These are phyloP conservation scores for Hirtodrosophila histrioides DNA, from an alignment of 2,888 invertebrate genomes.

Conservation along the genomic window DNA sequence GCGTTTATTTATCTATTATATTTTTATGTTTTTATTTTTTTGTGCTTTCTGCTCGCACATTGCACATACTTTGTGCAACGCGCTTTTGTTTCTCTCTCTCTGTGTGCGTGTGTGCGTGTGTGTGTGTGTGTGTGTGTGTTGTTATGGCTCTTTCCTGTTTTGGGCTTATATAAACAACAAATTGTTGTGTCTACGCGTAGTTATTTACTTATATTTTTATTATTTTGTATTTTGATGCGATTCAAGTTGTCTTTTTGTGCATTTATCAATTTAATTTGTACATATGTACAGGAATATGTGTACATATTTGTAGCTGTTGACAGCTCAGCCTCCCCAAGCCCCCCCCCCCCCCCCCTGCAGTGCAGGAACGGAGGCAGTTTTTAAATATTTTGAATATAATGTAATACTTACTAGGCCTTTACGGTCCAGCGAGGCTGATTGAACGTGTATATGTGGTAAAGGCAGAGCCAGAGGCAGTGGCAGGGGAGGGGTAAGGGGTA, in stretches of 20 bases:
- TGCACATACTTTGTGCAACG: slow-evolving; percentile 56
- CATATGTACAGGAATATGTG: slow-evolving; percentile 3
- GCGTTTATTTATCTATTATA: slow-evolving; percentile 34
- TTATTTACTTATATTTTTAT: slow-evolving; percentile 52
- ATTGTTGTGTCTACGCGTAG: slow-evolving; percentile 69
- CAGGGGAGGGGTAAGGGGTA: too few relatives aligned
- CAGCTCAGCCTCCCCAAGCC: slow-evolving; percentile 16
- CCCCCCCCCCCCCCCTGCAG: neutral
- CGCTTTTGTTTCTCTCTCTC: slow-evolving; percentile 11
- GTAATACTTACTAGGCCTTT: slow-evolving; percentile 57
- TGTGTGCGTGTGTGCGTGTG: slow-evolving; percentile 9
- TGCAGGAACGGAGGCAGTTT: slow-evolving; percentile 46
- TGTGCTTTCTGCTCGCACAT: slow-evolving; percentile 10
- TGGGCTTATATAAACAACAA: slow-evolving; percentile 66
- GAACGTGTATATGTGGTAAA: neutral
- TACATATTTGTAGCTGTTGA: slow-evolving; percentile 22
- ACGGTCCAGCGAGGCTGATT: slow-evolving; percentile 5
- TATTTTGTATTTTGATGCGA: slow-evolving; percentile 54
- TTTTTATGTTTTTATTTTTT: slow-evolving; percentile 9
- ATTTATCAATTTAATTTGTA: slow-evolving; percentile 58
- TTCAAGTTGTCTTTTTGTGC: slow-evolving; percentile 49
- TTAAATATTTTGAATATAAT: slow-evolving; percentile 73
- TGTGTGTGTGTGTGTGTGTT: slow-evolving; percentile 2
- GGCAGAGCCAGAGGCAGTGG: too few relatives aligned
- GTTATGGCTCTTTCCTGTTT: slow-evolving; percentile 14